Conservation (phyloP, 2,888 invertebrate species). For the Itoplectis maculator region DNA sequence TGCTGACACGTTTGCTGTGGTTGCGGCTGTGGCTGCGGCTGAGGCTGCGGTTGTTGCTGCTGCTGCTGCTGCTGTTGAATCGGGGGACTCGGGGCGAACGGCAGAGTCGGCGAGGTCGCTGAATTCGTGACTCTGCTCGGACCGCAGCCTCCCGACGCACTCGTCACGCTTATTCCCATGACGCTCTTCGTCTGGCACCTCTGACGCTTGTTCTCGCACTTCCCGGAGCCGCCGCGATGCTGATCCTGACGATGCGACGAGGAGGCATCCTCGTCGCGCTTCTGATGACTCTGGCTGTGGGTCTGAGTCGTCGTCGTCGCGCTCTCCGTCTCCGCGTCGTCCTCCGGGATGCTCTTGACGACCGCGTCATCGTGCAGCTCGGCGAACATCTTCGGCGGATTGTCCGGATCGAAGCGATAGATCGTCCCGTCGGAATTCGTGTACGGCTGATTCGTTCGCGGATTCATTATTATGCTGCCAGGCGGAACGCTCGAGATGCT, state of each 20-base stretch:
- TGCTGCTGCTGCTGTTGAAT: constrained; percentile 66
- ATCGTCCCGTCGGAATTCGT: constrained; percentile 91
- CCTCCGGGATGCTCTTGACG: constrained; percentile 68
- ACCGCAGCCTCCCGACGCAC: constrained; percentile 2
- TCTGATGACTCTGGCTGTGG: constrained; percentile 26
- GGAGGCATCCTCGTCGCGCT: constrained; percentile 58
- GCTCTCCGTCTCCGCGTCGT: constrained; percentile 46
- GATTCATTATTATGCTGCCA: constrained; percentile 95
- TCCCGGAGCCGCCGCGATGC: constrained; percentile 42
- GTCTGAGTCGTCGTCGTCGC: constrained; percentile 17
- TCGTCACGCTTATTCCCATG: constrained; percentile 24
- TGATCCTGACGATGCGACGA: constrained; percentile 66
- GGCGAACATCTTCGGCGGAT: constrained; percentile 86
- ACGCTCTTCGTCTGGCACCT: constrained; percentile 67
- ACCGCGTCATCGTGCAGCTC: constrained; percentile 68
- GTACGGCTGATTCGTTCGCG: constrained; percentile 91
- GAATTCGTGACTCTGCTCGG: constrained; percentile 77
- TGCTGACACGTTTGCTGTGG: constrained; percentile 17
- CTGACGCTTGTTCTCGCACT: constrained; percentile 71
- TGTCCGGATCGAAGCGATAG: constrained; percentile 91
- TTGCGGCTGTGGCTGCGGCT: constrained; percentile 60
- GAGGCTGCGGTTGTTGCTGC: background rate
- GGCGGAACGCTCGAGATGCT: constrained; percentile 94
- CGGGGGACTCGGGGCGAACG: constrained; percentile 76
- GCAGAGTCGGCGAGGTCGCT: constrained; percentile 81